Evolutionary conservation across 2,888 invertebrate genomes (phyloP).

Genomic region (Ecliptopera silaceata): DNA sequence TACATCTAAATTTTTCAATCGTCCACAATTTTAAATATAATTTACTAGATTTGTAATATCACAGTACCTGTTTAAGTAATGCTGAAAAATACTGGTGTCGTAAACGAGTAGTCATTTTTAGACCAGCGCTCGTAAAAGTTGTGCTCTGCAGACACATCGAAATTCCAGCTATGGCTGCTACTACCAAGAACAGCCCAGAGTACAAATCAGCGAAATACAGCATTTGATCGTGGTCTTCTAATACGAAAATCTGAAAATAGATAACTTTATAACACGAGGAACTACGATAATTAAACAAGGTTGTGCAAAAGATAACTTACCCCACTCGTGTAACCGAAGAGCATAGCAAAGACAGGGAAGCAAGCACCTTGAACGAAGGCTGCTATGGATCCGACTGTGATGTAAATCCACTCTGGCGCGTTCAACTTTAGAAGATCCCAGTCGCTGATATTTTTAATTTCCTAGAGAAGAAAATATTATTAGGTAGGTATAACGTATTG

Average conservation of each 20-base stretch:
- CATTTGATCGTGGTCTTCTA: constrained; percentile 80
- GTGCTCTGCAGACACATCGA: constrained; percentile 87
- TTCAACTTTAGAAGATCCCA: constrained; percentile 84
- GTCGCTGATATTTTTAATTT: constrained; percentile 66
- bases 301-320: constrained; percentile 55
- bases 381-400: constrained; percentile 84
- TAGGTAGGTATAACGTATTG: too few relatives aligned
- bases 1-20: too few relatives aligned
- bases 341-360: constrained; percentile 86
- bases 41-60: neutral
- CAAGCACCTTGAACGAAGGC: constrained; percentile 85
- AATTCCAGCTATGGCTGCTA: constrained; percentile 86
- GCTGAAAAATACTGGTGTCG: constrained; percentile 76
- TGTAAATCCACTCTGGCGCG: constrained; percentile 84
- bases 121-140: constrained; percentile 89
- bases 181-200: constrained; percentile 85
- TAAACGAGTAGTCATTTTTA: constrained; percentile 87
- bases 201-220: constrained; percentile 83
- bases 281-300: neutral
- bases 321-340: constrained; percentile 86
- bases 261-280: neutral
- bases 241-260: constrained; percentile 80
- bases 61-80: constrained; percentile 79
- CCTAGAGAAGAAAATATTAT: constrained; percentile 17
- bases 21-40: too few relatives aligned